Conservation (phyloP, 2,797 vertebrate genomes). For the Chromis chromis region DNA sequence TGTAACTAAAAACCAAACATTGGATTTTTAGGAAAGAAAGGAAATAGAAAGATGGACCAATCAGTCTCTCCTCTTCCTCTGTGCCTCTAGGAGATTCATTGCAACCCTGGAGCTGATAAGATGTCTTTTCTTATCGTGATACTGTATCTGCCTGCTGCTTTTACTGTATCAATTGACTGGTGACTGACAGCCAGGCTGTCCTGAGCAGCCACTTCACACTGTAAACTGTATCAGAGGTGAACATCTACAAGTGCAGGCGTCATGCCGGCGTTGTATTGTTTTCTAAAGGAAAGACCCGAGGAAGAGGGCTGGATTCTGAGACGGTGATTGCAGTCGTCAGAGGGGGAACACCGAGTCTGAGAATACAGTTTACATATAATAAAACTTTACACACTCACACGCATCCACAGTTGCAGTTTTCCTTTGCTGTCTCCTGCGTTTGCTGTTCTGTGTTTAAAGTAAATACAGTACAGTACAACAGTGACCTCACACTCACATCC, state of each 20-base stretch:
- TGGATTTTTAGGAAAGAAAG: neutral
- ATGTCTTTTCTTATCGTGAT: neutral
- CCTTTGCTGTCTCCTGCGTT: conserved; percentile 21
- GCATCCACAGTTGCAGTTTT: neutral
- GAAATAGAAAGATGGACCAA: neutral
- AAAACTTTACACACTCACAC: conserved; percentile 11
- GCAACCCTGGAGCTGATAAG: neutral
- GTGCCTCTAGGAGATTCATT: neutral
- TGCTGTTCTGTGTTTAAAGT: conserved; percentile 7
- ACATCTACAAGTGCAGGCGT: conserved; percentile 17
- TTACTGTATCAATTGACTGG: neutral
- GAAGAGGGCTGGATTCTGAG: conserved; percentile 54
- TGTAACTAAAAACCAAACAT: conserved; percentile 5
- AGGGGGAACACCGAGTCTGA: conserved; percentile 16
- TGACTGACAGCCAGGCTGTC: conserved; percentile 16
- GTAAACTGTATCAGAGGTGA: conserved; percentile 34
- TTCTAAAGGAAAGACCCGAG: conserved; percentile 57
- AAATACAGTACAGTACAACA: conserved; percentile 11
- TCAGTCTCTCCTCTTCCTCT: neutral
- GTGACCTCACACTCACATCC: conserved; percentile 3
- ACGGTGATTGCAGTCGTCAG: conserved; percentile 58
- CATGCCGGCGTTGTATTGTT: conserved; percentile 47
- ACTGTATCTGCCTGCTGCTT: neutral
- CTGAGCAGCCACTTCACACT: conserved; percentile 20
- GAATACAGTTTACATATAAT: conserved; percentile 30